Evolutionary conservation across 2,797 vertebrate genomes (phyloP).

Genomic region (Masticophis lateralis): DNA sequence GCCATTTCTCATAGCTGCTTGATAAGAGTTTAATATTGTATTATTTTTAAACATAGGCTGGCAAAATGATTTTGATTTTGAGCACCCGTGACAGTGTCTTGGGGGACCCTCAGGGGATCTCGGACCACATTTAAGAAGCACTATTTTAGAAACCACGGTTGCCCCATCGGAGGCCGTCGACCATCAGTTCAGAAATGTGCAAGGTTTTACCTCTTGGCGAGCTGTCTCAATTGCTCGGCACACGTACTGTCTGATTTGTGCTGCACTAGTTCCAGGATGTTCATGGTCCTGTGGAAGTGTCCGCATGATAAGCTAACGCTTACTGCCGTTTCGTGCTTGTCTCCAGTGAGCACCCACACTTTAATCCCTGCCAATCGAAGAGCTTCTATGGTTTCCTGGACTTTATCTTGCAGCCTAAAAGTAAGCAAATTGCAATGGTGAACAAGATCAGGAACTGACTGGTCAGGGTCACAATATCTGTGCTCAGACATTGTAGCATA

Average conservation of each 20-base stretch:
- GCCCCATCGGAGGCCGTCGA: not conserved
- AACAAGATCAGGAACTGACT: not conserved
- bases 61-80: not conserved
- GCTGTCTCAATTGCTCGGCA: slow-evolving; percentile 85
- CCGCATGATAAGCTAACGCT: slow-evolving; percentile 95
- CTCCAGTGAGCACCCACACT: slow-evolving; percentile 96
- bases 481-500: not conserved
- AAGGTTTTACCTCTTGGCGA: slow-evolving; percentile 81
- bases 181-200: not conserved
- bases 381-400: slow-evolving; percentile 94
- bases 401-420: slow-evolving; percentile 92
- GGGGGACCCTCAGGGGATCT: not conserved
- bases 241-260: slow-evolving; percentile 90
- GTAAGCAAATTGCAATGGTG: slow-evolving; percentile 24
- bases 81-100: not conserved
- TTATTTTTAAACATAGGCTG: not conserved
- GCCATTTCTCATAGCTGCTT: not conserved
- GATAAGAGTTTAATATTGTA: not conserved
- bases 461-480: not conserved
- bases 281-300: slow-evolving; percentile 95
- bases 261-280: slow-evolving; percentile 91
- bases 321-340: slow-evolving; percentile 95
- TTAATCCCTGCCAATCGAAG: slow-evolving; percentile 94
- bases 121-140: not conserved
- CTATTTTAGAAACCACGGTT: not conserved